Conservation (phyloP, 2,113 vertebrate species). For the Pachyramphus minor region DNA sequence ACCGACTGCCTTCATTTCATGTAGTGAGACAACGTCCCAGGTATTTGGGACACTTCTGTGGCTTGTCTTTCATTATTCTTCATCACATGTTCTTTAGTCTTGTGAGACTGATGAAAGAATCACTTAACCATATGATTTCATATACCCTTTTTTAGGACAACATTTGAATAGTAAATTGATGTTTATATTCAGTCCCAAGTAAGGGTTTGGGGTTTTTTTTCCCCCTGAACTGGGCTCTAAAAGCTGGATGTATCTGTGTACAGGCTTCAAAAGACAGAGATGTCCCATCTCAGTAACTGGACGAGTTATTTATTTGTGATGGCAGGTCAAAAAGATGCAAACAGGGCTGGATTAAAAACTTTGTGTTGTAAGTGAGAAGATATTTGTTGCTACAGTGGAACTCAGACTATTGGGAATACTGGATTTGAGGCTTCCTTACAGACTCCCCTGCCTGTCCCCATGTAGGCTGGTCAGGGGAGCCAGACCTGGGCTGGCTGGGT, state of each 20-base stretch:
- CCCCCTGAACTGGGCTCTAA: neutral
- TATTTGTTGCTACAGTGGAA: neutral
- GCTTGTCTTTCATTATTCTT: neutral
- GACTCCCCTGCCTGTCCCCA: neutral
- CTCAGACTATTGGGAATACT: neutral
- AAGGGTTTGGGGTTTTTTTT: neutral
- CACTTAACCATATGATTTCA: neutral
- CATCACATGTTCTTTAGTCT: neutral
- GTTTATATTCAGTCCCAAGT: neutral
- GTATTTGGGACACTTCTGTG: neutral
- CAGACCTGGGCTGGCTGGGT: neutral
- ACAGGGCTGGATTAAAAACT: neutral
- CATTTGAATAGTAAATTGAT: neutral
- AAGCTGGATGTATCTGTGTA: neutral
- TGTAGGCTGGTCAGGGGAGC: fast-evolving
- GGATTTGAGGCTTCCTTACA: neutral
- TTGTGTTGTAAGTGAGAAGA: fast-evolving
- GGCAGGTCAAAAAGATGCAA: neutral
- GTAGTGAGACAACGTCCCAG: neutral
- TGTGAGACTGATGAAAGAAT: neutral
- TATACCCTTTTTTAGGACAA: neutral
- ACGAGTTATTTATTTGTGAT: neutral
- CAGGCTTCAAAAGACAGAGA: neutral
- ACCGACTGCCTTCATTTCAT: neutral
- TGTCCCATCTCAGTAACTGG: neutral